phyloP scores from a whole-genome alignment of 2,113 vertebrate genomes.

The Theristicus caerulescens region DNA sequence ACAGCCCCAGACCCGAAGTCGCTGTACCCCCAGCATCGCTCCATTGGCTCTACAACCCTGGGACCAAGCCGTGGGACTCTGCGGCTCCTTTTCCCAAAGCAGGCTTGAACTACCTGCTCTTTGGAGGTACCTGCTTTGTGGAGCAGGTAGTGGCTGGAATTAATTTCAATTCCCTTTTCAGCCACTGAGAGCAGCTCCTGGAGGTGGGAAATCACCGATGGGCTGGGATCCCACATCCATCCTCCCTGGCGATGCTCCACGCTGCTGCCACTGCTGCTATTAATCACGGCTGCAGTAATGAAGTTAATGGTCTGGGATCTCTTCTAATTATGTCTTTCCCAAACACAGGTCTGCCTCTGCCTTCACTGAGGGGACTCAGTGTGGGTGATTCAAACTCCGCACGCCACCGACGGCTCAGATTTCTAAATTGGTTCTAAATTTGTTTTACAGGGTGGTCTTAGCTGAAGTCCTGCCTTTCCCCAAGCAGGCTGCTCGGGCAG shows the following conservation, averaged over 20 bases:
- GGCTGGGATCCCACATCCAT: neutral
- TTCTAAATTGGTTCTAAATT: neutral
- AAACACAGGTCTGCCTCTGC: slow-evolving; percentile 10
- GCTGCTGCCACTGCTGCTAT: neutral
- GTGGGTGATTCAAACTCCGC: neutral
- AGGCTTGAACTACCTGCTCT: neutral
- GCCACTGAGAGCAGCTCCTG: neutral
- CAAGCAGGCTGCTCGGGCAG: neutral
- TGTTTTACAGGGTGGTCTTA: neutral
- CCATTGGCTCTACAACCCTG: no score
- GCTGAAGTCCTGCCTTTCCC: neutral
- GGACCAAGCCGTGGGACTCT: neutral
- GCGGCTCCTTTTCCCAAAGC: neutral
- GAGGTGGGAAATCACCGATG: neutral
- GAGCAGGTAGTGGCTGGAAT: neutral
- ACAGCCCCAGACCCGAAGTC: neutral
- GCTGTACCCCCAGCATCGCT: neutral
- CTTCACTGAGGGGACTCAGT: neutral
- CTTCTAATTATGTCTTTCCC: neutral
- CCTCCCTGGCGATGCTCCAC: neutral
- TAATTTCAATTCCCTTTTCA: neutral
- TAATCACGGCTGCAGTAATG: slow-evolving; percentile 31
- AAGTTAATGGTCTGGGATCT: slow-evolving; percentile 22
- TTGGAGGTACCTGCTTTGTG: neutral
- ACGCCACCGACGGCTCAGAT: neutral